Conservation (phyloP, 2,888 invertebrate genomes). For the Lepetodrilus schrolli region DNA sequence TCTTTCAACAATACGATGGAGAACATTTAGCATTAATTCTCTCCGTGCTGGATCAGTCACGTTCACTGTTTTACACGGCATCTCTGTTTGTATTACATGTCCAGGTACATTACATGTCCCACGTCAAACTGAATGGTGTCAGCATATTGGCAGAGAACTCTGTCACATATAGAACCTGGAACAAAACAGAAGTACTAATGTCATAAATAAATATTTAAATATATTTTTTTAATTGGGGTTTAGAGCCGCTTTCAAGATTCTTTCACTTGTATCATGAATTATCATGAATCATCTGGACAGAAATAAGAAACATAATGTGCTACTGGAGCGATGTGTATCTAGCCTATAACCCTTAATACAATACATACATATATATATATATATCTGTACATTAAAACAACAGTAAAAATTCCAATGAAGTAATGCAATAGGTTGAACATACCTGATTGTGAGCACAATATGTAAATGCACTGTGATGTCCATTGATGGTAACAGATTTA, state of each 20-base stretch:
- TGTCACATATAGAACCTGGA: slow-evolving; percentile 29
- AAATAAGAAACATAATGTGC: not conserved
- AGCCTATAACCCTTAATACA: no score
- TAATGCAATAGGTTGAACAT: no score
- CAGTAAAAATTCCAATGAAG: no score
- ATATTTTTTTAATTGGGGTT: not conserved
- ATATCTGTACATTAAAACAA: no score
- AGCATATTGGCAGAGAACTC: not conserved
- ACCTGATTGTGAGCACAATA: slow-evolving; percentile 45
- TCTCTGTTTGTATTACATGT: not conserved
- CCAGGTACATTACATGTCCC: not conserved
- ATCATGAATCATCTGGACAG: not conserved
- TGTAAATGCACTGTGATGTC: slow-evolving; percentile 32
- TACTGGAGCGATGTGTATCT: no score
- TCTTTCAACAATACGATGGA: no score
- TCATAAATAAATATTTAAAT: not conserved
- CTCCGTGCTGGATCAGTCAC: no score
- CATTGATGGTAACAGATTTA: slow-evolving; percentile 42
- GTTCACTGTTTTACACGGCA: no score
- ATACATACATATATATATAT: no score
- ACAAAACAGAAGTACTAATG: slow-evolving; percentile 1
- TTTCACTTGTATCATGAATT: not conserved
- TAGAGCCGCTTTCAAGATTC: not conserved
- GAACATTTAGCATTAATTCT: no score
- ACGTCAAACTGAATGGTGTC: slow-evolving; percentile 16